Conservation (phyloP, 2,888 invertebrate species). For the Onchidella celtica region DNA sequence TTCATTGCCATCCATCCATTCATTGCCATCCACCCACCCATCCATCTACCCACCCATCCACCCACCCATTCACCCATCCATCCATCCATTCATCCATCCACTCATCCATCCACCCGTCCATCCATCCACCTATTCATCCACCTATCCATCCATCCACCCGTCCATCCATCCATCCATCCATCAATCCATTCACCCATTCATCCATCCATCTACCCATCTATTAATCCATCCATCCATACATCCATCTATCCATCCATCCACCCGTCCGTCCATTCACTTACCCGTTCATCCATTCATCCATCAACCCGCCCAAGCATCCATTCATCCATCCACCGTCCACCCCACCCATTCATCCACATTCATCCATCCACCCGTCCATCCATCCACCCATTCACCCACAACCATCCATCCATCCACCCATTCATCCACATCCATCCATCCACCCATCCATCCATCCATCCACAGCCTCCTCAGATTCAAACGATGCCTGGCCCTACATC, state of each 20-base stretch:
- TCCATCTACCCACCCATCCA: constrained; percentile 16
- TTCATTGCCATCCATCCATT: constrained; percentile 8
- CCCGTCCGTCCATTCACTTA: too few species aligned
- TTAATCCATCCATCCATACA: neutral
- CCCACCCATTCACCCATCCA: neutral
- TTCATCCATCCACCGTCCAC: neutral
- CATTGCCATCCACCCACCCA: constrained; percentile 8
- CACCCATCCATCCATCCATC: neutral
- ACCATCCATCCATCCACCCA: constrained; percentile 19
- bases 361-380: constrained; percentile 15
- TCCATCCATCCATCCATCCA: neutral
- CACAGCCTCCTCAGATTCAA: neutral
- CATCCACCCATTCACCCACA: constrained; percentile 22
- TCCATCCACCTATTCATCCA: constrained; percentile 16
- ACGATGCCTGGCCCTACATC: constrained; percentile 36
- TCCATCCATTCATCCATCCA: neutral
- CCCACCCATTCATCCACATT: neutral
- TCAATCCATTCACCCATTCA: constrained; percentile 12
- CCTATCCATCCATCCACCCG: neutral
- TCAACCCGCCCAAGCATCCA: neutral
- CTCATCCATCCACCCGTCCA: constrained; percentile 19
- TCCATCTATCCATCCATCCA: neutral
- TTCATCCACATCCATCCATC: neutral
- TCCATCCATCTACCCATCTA: too few species aligned
- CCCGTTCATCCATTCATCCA: too few species aligned